phyloP scores from a whole-genome alignment of 2,113 vertebrate genomes.

The Crotalus tigris region DNA sequence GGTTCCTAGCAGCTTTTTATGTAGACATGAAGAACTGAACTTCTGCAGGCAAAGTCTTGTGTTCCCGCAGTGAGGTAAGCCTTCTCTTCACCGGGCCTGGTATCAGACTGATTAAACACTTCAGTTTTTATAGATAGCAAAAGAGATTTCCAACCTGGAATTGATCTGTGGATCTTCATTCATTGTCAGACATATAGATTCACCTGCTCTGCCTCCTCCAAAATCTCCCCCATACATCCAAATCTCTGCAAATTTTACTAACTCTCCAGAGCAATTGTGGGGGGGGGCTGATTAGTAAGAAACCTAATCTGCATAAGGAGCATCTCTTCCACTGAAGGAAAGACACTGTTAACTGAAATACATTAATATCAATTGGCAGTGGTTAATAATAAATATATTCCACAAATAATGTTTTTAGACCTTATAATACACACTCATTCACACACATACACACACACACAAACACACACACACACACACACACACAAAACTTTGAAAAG shows the following conservation, averaged over 20 bases:
- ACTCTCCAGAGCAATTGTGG: background rate
- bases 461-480: background rate
- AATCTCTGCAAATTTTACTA: background rate
- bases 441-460: no score
- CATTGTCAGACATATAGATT: background rate
- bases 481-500: background rate
- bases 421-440: background rate
- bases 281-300: background rate
- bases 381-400: background rate
- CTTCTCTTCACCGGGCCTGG: background rate
- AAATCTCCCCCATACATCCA: background rate
- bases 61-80: background rate
- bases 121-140: background rate
- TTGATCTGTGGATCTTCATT: background rate
- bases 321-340: background rate
- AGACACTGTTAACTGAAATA: background rate
- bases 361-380: background rate
- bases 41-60: background rate
- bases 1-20: background rate
- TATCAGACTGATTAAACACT: background rate
- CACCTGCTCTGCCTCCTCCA: background rate
- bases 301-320: background rate
- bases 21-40: background rate
- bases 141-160: background rate
- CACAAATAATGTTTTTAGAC: background rate